These are phyloP conservation scores for Xiphophorus maculatus DNA, from an alignment of 2,113 vertebrate species.

Conservation along the genomic window DNA sequence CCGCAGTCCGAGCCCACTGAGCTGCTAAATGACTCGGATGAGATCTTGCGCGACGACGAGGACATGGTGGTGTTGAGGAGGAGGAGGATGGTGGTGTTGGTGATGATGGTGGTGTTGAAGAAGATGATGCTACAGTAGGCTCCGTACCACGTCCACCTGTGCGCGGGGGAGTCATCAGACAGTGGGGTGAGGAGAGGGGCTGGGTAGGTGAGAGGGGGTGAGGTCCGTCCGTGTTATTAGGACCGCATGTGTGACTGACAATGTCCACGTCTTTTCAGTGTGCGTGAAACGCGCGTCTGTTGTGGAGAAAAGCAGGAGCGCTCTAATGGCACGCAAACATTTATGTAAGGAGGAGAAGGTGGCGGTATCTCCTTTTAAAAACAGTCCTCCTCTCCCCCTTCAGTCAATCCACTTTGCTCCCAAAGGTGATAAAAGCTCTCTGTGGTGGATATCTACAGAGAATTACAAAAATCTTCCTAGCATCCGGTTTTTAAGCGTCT, in stretches of 20 bases:
- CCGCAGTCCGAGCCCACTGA: conserved; percentile 91
- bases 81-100: conserved; percentile 70
- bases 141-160: conserved; percentile 69
- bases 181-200: conserved; percentile 23
- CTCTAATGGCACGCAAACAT: conserved; percentile 75
- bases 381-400: conserved; percentile 32
- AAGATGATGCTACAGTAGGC: conserved; percentile 67
- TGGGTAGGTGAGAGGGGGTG: neutral
- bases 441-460: conserved; percentile 1
- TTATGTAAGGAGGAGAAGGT: conserved; percentile 61
- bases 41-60: conserved; percentile 93
- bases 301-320: conserved; percentile 42
- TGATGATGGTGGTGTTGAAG: conserved; percentile 73
- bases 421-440: conserved; percentile 1
- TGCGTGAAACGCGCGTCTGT: conserved; percentile 46
- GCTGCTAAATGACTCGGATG: conserved; percentile 95
- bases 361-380: conserved; percentile 36
- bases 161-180: conserved; percentile 78
- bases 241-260: conserved; percentile 28
- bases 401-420: conserved; percentile 23
- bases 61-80: conserved; percentile 82
- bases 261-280: conserved; percentile 30
- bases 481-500: neutral
- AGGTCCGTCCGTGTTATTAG: conserved; percentile 31
- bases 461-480: neutral